A percentile compares a stretch with the other conserved stretches of the same genome.
Conservation (phyloP, 2,888 invertebrate species). For the Nomada hirtipes region DNA sequence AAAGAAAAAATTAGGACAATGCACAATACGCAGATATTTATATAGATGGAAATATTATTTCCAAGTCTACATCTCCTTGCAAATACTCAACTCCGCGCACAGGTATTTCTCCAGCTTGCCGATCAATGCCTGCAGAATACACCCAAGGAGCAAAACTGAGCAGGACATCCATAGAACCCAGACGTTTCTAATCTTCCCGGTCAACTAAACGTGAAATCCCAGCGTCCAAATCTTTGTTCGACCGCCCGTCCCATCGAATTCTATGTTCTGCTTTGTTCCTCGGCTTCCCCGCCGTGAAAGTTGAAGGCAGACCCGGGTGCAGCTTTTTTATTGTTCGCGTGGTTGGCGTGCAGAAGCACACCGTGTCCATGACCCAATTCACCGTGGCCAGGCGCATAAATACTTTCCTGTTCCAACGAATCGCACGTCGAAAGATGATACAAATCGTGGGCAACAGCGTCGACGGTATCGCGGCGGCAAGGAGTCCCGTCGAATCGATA, state of each 20-base stretch:
- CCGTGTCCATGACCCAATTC: conserved; percentile 61
- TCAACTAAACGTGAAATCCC: conserved; percentile 13
- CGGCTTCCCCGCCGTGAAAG: conserved; percentile 4
- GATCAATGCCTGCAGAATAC: no score
- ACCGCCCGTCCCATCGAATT: conserved; percentile 12
- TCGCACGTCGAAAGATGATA: conserved; percentile 62
- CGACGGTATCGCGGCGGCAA: conserved; percentile 18
- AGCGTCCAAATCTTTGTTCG: not conserved
- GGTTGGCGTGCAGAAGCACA: conserved; percentile 2
- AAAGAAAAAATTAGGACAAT: no score
- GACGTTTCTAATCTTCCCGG: not conserved
- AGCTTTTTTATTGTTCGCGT: conserved; percentile 32
- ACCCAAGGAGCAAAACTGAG: not conserved
- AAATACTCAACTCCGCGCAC: no score
- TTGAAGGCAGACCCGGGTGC: conserved; percentile 9
- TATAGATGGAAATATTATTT: no score
- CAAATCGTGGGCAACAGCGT: conserved; percentile 43
- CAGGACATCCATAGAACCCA: not conserved
- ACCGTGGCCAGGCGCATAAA: conserved; percentile 40
- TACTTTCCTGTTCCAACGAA: conserved; percentile 58
- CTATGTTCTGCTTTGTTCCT: not conserved
- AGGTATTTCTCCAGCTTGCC: no score
- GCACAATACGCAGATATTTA: no score
- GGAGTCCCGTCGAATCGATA: conserved; percentile 49
- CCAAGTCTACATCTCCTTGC: no score